phyloP scores from a whole-genome alignment of 2,113 vertebrate species.

The Chamaea fasciata region DNA sequence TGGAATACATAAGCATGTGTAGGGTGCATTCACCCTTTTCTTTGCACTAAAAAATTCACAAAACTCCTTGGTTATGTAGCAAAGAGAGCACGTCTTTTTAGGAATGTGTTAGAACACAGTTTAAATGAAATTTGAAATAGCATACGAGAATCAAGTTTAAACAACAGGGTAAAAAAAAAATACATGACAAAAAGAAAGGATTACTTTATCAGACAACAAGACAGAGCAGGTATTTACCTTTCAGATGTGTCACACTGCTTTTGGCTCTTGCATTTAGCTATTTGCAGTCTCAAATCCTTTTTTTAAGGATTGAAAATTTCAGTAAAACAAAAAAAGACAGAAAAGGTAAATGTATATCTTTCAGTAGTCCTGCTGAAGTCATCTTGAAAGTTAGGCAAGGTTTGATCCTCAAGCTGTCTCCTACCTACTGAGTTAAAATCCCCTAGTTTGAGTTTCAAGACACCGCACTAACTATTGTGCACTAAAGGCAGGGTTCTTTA shows the following conservation, averaged over 20 bases:
- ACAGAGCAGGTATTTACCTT: not conserved
- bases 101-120: not conserved
- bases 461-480: not conserved
- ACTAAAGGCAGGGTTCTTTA: not conserved
- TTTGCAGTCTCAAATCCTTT: not conserved
- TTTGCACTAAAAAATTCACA: not conserved
- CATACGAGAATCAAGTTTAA: not conserved
- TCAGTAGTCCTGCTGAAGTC: not conserved
- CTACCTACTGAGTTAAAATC: not conserved
- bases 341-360: not conserved
- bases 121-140: not conserved
- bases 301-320: not conserved
- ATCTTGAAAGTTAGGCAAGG: not conserved
- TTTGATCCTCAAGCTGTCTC: not conserved
- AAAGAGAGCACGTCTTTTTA: not conserved
- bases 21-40: not conserved
- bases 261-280: not conserved
- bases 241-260: not conserved
- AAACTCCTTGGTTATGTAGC: not conserved
- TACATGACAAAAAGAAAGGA: not conserved
- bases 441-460: not conserved
- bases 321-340: not conserved
- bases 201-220: not conserved
- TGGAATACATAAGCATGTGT: not conserved
- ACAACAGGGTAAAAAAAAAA: not conserved